phyloP scores from a whole-genome alignment of 1,140 invertebrate species.

The Brachionus rubens region DNA sequence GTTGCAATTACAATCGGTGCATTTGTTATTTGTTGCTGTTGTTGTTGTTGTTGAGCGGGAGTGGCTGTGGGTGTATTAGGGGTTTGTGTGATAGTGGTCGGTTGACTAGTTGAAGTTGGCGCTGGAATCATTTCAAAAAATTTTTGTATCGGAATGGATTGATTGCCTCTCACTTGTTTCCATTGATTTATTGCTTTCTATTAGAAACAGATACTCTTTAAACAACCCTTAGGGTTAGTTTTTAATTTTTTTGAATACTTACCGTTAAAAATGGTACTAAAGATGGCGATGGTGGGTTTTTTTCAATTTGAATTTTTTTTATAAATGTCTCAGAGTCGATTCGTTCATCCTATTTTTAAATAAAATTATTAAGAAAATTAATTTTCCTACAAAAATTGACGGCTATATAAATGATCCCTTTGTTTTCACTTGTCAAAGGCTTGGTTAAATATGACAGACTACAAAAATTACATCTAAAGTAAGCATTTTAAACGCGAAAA shows the following conservation, averaged over 20 bases:
- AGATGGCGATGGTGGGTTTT: constrained; percentile 36
- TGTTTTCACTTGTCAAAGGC: too few relatives aligned
- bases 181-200: constrained; percentile 36
- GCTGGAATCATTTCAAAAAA: constrained; percentile 33
- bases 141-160: neutral
- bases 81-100: neutral
- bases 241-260: neutral
- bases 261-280: constrained; percentile 43
- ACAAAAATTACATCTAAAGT: too few relatives aligned
- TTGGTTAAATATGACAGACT: too few relatives aligned
- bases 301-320: constrained; percentile 43
- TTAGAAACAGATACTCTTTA: neutral
- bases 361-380: neutral
- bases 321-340: constrained; percentile 44
- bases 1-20: neutral
- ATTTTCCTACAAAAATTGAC: too few relatives aligned
- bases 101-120: neutral
- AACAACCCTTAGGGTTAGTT: neutral
- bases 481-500: too few relatives aligned
- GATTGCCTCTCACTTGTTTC: neutral
- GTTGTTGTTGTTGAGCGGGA: neutral
- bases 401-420: too few relatives aligned
- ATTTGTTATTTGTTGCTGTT: neutral
- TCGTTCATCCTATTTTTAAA: constrained; percentile 33
- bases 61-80: neutral